Base-by-base conservation (phyloP, 2,113 vertebrate genomes). In the Chlamydotis undulata region DNA sequence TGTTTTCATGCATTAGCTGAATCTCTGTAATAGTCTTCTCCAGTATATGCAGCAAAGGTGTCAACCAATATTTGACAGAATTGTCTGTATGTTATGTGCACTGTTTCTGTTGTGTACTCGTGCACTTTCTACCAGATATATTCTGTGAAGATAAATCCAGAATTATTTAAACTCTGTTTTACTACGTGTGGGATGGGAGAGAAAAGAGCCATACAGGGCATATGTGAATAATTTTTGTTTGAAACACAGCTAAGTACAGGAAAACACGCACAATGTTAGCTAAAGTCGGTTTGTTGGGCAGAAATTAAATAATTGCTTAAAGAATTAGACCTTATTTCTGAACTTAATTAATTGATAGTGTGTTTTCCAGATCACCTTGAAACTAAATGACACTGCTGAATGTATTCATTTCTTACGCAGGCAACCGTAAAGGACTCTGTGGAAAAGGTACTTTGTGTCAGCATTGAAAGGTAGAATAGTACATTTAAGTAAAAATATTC, bases 321-420 rank as follows among this genome's bases (percentile, higher is more conserved):
- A 85, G 41, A 87, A 85, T 87, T 71, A 37, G 31, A 70, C 31
- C 47, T 79, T 57, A 55, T 70, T 84, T 91, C 59, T 57, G 37
- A 91, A 68, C 26, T 67, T 74, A 91, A 83, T 73, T 87, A 91
- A 90, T 74, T 80, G 26, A 37, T 45, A 41, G 28, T 33, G 14
- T 65, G 26, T 59, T 91, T 41, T 70, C 37, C 52, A 80, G 75
- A 69, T 74, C 47, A 39, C 52, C 3, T 2, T 41, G 37, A 86
- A 45, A 65, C 52, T 80, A 45, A 80, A 78, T 56, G 53, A 68
- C 29, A 25, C 6, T 85, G 28, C 33, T 68, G 53, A 67, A 74
- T 22, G 11, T 33, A 70, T 86, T 96, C 6, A 53, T 85, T 87
- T 76, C 53, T n/a, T 26, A 53, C 50, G 41, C 79, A 79, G 14